These are phyloP conservation scores for Dendroctonus ponderosae DNA, from an alignment of 1,140 invertebrate genomes.

Conservation along the genomic window DNA sequence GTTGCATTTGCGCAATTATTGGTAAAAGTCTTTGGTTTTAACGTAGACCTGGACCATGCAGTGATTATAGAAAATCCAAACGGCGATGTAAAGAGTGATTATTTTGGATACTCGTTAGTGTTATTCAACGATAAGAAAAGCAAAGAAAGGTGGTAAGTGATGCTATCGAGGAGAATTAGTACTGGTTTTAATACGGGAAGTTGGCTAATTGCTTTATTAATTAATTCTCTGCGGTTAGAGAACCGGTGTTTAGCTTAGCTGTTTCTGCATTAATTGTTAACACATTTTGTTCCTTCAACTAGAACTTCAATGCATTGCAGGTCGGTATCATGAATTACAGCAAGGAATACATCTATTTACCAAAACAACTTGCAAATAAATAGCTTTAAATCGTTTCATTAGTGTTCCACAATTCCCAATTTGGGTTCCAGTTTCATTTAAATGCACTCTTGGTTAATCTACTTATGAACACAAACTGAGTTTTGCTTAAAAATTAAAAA, in stretches of 20 bases:
- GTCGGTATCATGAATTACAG: neutral
- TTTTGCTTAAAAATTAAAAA: too few species aligned
- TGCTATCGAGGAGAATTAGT: neutral
- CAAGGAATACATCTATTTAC: too few species aligned
- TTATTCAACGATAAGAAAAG: slow-evolving; percentile 6
- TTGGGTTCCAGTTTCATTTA: too few species aligned
- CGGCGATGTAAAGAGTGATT: neutral
- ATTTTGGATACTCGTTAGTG: slow-evolving; percentile 26
- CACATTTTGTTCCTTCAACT: neutral
- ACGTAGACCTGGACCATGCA: slow-evolving; percentile 20
- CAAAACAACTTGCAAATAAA: too few species aligned
- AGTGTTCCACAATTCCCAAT: too few species aligned
- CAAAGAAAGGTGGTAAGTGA: slow-evolving; percentile 18
- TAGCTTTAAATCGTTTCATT: too few species aligned
- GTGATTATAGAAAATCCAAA: slow-evolving; percentile 13
- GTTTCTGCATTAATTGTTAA: slow-evolving; percentile 1
- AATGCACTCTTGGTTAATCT: too few species aligned
- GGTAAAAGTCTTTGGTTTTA: neutral
- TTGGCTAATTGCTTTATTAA: neutral
- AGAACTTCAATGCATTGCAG: neutral
- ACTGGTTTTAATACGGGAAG: neutral
- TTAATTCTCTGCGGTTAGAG: neutral
- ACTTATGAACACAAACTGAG: too few species aligned
- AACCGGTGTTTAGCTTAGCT: neutral
- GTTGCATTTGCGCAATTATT: too few species aligned